Conservation (phyloP, 2,888 invertebrate species). For the Sylvicola cinctus region DNA sequence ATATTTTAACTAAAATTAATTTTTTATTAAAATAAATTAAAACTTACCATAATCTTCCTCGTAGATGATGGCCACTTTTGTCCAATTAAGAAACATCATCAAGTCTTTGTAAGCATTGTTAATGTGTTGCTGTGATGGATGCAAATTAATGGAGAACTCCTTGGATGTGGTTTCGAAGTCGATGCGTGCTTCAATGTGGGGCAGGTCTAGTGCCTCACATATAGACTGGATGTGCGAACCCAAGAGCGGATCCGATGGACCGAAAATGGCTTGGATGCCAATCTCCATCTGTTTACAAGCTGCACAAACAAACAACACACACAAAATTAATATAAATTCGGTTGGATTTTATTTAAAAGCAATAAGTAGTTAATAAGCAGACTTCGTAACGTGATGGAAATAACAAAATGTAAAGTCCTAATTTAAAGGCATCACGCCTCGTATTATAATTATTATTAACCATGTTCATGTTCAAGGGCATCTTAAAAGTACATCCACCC, state of each 20-base stretch:
- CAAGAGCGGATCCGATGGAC: conserved; percentile 63
- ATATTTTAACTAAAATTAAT: too few species aligned
- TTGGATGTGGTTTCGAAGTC: conserved; percentile 28
- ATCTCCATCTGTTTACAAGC: conserved; percentile 40
- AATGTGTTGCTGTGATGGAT: conserved; percentile 64
- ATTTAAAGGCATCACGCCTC: too few species aligned
- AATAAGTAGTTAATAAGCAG: too few species aligned
- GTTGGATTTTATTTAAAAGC: too few species aligned
- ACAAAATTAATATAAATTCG: too few species aligned
- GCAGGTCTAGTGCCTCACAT: conserved; percentile 74
- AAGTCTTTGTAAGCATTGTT: conserved; percentile 70
- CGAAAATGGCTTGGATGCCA: conserved; percentile 75
- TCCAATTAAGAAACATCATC: conserved; percentile 79
- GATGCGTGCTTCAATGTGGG: conserved; percentile 61
- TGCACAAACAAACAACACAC: too few species aligned
- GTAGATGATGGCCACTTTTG: conserved; percentile 78
- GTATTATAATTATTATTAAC: too few species aligned
- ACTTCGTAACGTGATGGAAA: too few species aligned
- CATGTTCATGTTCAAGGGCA: too few species aligned
- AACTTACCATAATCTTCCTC: conserved; percentile 73
- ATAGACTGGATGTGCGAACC: conserved; percentile 74
- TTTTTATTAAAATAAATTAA: too few species aligned
- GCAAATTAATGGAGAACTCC: conserved; percentile 71
- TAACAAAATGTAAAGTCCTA: too few species aligned
- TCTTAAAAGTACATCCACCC: too few species aligned